phyloP scores from a whole-genome alignment of 2,888 invertebrate species.

The Xylota segnis region DNA sequence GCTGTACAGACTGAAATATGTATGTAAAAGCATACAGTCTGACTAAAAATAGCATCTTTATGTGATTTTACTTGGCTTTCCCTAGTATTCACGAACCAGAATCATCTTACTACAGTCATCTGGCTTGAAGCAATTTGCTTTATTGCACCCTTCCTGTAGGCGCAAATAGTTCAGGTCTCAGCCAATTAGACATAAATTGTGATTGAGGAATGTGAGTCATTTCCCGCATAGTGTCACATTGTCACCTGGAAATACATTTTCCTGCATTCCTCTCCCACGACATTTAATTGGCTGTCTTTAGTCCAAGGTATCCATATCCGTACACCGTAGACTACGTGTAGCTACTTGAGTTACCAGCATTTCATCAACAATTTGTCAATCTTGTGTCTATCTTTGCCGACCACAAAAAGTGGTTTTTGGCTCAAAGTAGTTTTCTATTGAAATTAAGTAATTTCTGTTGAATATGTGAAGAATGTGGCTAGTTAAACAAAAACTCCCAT shows the following conservation, averaged over 20 bases:
- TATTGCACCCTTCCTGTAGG: background rate
- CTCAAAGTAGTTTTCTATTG: background rate
- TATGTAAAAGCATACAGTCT: background rate
- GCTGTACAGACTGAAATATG: no score
- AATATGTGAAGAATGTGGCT: slow-evolving; percentile 31
- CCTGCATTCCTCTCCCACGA: background rate
- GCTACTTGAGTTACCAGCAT: slow-evolving; percentile 6
- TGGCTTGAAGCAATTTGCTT: background rate
- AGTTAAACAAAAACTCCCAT: slow-evolving; percentile 20
- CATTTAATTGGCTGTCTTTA: background rate
- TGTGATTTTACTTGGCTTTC: no score
- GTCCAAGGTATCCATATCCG: background rate
- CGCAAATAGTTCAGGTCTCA: background rate
- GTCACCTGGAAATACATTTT: slow-evolving; percentile 6
- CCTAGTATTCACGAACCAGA: no score
- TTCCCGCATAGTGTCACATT: background rate
- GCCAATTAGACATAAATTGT: background rate
- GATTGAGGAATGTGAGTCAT: slow-evolving; percentile 7
- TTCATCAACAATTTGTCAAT: slow-evolving; percentile 15
- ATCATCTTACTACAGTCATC: background rate
- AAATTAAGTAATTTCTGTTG: slow-evolving; percentile 22
- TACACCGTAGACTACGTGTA: background rate
- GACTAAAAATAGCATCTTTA: background rate
- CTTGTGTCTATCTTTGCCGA: background rate
- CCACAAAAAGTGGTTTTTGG: background rate